Percentiles rank a stretch among this genome's conserved stretches.
Evolutionary conservation across 2,797 vertebrate genomes (phyloP).

Genomic region (Pseudomugil gertrudae): DNA sequence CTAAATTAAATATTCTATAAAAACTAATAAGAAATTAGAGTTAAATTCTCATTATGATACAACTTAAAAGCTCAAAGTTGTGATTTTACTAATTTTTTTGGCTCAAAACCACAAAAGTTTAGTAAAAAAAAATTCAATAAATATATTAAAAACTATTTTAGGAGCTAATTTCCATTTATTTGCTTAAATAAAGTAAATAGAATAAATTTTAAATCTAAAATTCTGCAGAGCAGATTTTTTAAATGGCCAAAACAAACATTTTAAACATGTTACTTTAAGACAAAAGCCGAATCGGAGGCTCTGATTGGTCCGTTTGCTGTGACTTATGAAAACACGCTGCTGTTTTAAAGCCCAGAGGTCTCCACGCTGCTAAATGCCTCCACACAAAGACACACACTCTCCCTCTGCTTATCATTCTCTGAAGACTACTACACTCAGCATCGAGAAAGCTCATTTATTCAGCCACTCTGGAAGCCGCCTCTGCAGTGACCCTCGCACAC

Average conservation of each 20-base stretch:
- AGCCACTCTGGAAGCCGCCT: conserved; percentile 55
- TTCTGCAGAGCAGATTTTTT: too few relatives aligned
- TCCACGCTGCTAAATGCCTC: conserved; percentile 40
- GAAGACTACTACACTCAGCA: conserved; percentile 46
- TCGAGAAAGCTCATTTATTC: conserved; percentile 61
- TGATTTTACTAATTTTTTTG: too few relatives aligned
- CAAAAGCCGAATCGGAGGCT: background rate
- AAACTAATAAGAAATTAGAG: too few relatives aligned
- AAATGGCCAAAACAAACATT: background rate
- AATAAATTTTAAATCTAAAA: too few relatives aligned
- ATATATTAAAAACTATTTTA: too few relatives aligned
- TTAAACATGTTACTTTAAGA: background rate
- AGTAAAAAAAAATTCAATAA: too few relatives aligned
- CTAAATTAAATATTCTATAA: too few relatives aligned
- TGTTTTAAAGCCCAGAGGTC: background rate
- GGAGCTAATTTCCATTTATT: too few relatives aligned
- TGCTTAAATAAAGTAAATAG: too few relatives aligned
- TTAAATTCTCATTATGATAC: too few relatives aligned
- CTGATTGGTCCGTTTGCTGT: conserved; percentile 6
- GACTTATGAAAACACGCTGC: conserved; percentile 3
- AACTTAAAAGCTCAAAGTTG: too few relatives aligned
- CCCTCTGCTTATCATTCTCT: conserved; percentile 57
- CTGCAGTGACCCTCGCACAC: conserved; percentile 75
- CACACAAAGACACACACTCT: conserved; percentile 31
- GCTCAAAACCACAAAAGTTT: too few relatives aligned